These are phyloP conservation scores for Hybognathus amarus DNA, from an alignment of 2,797 vertebrate species.

Conservation along the genomic window DNA sequence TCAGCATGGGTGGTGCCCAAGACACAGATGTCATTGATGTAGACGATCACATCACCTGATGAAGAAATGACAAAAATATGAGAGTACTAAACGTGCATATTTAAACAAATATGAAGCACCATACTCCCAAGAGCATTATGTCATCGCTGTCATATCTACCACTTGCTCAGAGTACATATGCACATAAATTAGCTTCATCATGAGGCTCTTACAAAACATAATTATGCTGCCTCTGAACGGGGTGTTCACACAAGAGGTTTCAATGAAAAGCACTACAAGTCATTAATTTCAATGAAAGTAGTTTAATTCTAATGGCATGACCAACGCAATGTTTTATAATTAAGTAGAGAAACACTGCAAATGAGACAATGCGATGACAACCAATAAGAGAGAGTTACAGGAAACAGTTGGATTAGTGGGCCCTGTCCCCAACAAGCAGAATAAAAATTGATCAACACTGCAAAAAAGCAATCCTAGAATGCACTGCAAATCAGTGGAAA, in stretches of 20 bases:
- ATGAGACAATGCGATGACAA: neutral
- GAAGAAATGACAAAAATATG: neutral
- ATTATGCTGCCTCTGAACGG: neutral
- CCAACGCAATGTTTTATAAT: neutral
- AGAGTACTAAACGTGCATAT: constrained; percentile 18
- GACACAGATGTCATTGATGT: constrained; percentile 99
- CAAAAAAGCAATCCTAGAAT: neutral
- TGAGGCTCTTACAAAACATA: neutral
- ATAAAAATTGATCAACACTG: neutral
- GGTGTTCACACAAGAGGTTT: neutral
- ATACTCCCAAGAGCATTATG: neutral
- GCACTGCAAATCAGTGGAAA: neutral
- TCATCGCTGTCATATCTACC: neutral
- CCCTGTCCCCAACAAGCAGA: neutral
- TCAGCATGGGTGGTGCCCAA: constrained; percentile 98
- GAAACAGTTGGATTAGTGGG: neutral
- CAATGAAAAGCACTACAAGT: neutral
- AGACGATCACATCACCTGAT: constrained; percentile 98
- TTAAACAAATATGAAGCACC: neutral
- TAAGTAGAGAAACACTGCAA: neutral
- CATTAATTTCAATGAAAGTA: neutral
- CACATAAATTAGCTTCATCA: neutral
- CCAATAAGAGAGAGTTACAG: neutral
- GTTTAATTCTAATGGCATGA: neutral
- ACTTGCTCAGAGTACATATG: neutral